Evolutionary conservation across 2,888 invertebrate species (phyloP), one percentile per base, ranked within the genome.

Genomic region (Frankliniella intonsa): DNA sequence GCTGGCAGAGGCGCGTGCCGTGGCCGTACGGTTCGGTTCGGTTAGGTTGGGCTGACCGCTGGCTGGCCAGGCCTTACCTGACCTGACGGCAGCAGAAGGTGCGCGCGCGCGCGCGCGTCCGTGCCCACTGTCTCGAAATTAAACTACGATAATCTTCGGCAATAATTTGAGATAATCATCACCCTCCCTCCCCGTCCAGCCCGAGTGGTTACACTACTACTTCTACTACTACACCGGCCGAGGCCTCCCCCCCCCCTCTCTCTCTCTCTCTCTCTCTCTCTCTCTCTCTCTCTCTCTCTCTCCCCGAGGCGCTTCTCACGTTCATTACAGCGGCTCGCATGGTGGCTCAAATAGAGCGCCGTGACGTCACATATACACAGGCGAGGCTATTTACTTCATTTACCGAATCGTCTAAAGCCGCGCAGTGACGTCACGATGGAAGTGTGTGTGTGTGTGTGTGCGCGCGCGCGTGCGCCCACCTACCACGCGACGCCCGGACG

Each of bases 91-190:
- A 8, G 55, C 69, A 76, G 55, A 22, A 22, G 69, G 9, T 22
- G 25, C 69, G 25, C 55, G 55, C 11, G 69, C 8, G 69, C 69
- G 25, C 25, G n/a, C 69, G 22, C 25, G 22, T 1, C 11, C 22
- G 69, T 76, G n/a, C n/a, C n/a, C n/a, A n/a, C n/a, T n/a, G 69
- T 76, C 69, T 76, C 69, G 25, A 76, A 76, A 76, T 76, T 76
- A 76, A 76, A 76, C 69, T 22, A 22, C 69, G 69, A 76, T 76
- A 76, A 76, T 76, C 69, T 76, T 76, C 69, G 69, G 69, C 69
- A 76, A 76, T 76, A 76, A 76, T 76, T 76, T 25, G 69, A 76
- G 69, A 76, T 76, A 76, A 76, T 76, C 69, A 76, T 76, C 69
- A 25, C 25, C 69, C 25, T 12, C 62, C 55, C 62, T 17, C 14